These are phyloP conservation scores for Drosophila parvula DNA, from an alignment of 1,140 invertebrate genomes.

Conservation along the genomic window DNA sequence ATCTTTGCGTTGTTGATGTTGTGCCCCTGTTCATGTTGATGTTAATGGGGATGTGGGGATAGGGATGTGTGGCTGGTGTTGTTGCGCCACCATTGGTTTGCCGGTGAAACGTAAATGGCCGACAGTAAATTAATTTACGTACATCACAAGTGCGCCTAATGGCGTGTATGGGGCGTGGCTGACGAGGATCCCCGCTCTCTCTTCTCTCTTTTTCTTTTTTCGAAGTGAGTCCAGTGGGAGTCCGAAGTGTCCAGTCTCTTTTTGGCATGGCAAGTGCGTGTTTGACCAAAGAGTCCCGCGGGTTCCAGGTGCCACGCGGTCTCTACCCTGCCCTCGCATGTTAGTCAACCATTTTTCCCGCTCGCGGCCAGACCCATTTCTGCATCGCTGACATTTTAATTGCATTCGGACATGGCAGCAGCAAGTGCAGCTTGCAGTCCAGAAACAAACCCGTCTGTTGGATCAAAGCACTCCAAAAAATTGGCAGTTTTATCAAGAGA, in stretches of 20 bases:
- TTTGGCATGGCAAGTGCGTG: constrained; percentile 67
- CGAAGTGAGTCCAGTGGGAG: constrained; percentile 12
- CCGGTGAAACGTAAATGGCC: constrained; percentile 62
- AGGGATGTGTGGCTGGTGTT: constrained; percentile 9
- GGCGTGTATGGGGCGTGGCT: constrained; percentile 50
- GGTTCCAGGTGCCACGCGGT: constrained; percentile 9
- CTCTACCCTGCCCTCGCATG: constrained; percentile 46
- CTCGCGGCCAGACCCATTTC: constrained; percentile 20
- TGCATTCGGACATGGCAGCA: constrained; percentile 65
- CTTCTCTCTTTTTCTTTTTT: constrained; percentile 16
- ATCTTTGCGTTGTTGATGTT: constrained; percentile 14
- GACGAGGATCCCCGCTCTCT: background rate
- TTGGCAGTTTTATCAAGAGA: background rate
- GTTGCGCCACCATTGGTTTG: constrained; percentile 26
- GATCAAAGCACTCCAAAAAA: constrained; percentile 5
- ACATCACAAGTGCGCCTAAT: constrained; percentile 78
- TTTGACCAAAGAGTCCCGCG: constrained; percentile 34
- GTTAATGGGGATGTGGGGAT: constrained; percentile 8
- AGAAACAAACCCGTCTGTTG: background rate
- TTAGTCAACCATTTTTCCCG: constrained; percentile 50
- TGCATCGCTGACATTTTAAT: constrained; percentile 72
- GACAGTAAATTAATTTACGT: constrained; percentile 80
- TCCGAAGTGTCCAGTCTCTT: constrained; percentile 33
- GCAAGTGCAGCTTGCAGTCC: constrained; percentile 31
- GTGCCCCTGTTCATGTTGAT: constrained; percentile 10